Evolutionary conservation across 2,113 vertebrate genomes (phyloP).

Genomic region (Philantomba maxwellii): DNA sequence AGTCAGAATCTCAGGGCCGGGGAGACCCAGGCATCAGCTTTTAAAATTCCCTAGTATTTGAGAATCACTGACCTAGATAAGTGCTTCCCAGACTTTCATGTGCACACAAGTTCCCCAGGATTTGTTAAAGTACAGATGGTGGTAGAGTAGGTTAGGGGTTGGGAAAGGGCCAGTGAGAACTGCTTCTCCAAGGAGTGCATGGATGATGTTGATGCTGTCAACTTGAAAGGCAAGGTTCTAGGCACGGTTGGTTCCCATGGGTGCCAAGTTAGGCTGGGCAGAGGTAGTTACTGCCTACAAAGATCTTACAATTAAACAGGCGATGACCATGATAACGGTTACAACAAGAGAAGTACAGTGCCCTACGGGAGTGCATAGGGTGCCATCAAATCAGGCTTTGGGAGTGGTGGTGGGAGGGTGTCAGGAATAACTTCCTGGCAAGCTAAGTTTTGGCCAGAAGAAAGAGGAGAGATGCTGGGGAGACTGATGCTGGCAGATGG

Average conservation of each 20-base stretch:
- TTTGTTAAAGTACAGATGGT: not conserved
- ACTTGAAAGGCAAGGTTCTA: not conserved
- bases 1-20: not conserved
- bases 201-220: not conserved
- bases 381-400: not conserved
- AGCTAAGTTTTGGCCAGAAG: not conserved
- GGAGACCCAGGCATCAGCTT: not conserved
- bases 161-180: not conserved
- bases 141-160: not conserved
- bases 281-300: not conserved
- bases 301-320: not conserved
- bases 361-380: not conserved
- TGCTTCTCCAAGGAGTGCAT: not conserved
- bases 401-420: not conserved
- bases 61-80: constrained; percentile 29
- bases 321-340: not conserved
- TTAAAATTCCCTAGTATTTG: not conserved
- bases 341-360: not conserved
- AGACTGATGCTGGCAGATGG: not conserved
- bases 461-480: not conserved
- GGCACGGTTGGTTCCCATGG: not conserved
- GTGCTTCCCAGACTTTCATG: not conserved
- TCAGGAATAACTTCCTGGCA: not conserved
- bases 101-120: not conserved
- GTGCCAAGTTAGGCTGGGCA: not conserved